Evolutionary conservation across 1,140 invertebrate genomes (phyloP), one percentile per base, ranked within the genome.

Genomic region (Bombus terrestris): DNA sequence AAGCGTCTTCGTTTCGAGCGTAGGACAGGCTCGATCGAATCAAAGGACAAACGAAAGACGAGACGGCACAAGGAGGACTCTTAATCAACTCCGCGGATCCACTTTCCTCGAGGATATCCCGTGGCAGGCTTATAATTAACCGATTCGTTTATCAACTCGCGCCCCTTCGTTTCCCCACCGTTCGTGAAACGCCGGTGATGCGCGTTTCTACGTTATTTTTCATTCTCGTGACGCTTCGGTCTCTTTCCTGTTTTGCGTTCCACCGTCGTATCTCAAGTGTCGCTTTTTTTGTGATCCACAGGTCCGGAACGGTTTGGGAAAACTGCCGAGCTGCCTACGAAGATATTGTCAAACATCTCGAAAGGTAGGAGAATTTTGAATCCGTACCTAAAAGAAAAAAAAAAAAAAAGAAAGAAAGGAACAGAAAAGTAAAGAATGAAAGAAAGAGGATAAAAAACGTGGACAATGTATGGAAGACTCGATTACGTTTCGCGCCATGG

Each of bases 311-410:
- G 90, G 93, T 98, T 94, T 98, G 98, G 98, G 98, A 98, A 96
- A 98, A 98, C 96, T 98, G 98, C 96, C 96, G 98, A 95, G 98
- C 98, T 88, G 98, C 98, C 92, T 98, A 98, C 95, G 98, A 98
- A 96, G 98, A 98, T 95, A 98, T 98, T 94, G 98, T 98, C 76
- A 98, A 98, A 96, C 98, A 98, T 94, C 96, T 98, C 92, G 98
- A 98, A 96, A 98, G 98, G 97, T 98, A 97, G 96, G 97, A 92
- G 57, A 86, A 74, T 62, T n/a, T 32, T 57, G 68, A 37, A 32
- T 18, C 10, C 74, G 35, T 22, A 41, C n/a, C 8, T 4, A n/a
- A 32, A 32, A 32, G 1, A 32, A 32, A 32, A 32, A 32, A 28
- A 28, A 15, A 6, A 41, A 8, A 12, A 12, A 6, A 8, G 0